These are phyloP conservation scores for Tipula vernalis DNA, from an alignment of 2,888 invertebrate genomes.

Conservation along the genomic window DNA sequence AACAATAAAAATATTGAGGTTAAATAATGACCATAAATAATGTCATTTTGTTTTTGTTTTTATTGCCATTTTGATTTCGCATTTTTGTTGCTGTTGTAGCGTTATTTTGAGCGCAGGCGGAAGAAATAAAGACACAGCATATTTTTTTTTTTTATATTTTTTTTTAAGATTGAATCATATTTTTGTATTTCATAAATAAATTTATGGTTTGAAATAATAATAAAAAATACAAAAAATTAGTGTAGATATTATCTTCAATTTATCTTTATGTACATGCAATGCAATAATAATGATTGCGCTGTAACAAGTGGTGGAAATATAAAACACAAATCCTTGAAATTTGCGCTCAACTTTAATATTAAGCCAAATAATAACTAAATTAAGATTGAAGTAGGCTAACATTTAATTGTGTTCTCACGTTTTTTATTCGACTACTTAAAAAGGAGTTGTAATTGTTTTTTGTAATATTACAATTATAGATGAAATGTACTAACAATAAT, in stretches of 20 bases:
- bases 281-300: background rate
- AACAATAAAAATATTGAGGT: background rate
- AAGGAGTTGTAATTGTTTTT: background rate
- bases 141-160: background rate
- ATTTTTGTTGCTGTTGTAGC: background rate
- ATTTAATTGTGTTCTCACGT: background rate
- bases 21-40: constrained; percentile 4
- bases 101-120: background rate
- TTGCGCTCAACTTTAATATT: background rate
- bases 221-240: background rate
- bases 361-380: background rate
- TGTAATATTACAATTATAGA: background rate
- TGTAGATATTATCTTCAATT: background rate
- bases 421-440: background rate
- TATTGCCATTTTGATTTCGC: background rate
- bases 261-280: background rate
- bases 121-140: background rate
- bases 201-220: background rate
- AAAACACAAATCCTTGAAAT: background rate
- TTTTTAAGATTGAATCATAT: background rate
- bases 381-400: background rate
- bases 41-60: background rate
- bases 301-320: background rate
- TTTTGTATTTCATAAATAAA: background rate
- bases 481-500: background rate